Evolutionary conservation across 92 coral and sea anemone genomes (phyloP), one percentile per base, ranked within the genome.

Genomic region (Pocillopora grandis): DNA sequence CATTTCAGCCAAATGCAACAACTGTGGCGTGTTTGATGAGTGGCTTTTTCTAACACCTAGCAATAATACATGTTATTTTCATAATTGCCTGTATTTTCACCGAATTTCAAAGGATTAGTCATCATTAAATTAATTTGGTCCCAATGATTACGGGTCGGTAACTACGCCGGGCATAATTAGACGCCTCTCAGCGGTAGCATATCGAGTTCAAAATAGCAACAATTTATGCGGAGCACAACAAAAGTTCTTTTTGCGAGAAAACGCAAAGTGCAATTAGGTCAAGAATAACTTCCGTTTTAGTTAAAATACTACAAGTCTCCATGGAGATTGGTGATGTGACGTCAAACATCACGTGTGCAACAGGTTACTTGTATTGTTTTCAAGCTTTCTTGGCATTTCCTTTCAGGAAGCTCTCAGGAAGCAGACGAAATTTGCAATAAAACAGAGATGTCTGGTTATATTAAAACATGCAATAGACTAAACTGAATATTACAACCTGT

Each of bases 381-480:
- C 48, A 82, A 87, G 84, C 90, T 86, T 82, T 84, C 77, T 1
- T 62, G 90, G 92, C 85, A 90, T 90, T 90, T 90, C 92, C 92
- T 90, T 71, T 77, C 76, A 72, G 84, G 90, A 84, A 84, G 82
- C 58, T 76, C 88, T 60, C 81, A 76, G 88, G 88, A 84, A 84
- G 88, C 67, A 75, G 82, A 67, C 75, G 69, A 76, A 76, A 76
- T 84, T 63, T 52, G 79, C 58, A 77, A 76, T 75, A 76, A 58
- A 59, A 57, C 82, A 84, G 82, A 84, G 76, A 48, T 73, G 82
- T 75, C 76, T 75, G 79, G 27, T 21, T 60, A 59, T 58, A 73
- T 69, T 69, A 27, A 80, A 69, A 37, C 85, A 80, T 80, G 85
- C 85, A 80, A 80, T n/a, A 80, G 76, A 70, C 85, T 69, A 80